Base-by-base conservation (phyloP, 2,113 vertebrate genomes). In the Brevimyrus niger region DNA sequence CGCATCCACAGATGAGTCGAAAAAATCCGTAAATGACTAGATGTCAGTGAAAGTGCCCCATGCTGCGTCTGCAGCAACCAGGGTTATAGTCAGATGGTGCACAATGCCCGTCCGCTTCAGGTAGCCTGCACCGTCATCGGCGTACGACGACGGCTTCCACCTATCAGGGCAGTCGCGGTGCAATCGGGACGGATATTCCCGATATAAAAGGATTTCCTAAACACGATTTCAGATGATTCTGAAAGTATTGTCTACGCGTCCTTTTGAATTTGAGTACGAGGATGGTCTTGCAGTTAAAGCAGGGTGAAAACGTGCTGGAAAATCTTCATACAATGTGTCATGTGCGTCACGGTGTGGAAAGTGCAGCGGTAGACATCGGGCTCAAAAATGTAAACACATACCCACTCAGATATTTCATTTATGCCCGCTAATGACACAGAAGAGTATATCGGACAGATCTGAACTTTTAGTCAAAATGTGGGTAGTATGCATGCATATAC, bases 1-100 rank as follows among this genome's bases (percentile, higher is more conserved):
- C 38, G 27, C 58, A 93, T 93, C 93, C 92, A 92, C 94, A 96
- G 95, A 97, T 96, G 94, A 97, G 89, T 90, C 90, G 76, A 7
- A 23, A 23, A 89, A 87, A 92, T 90, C 10, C 69, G 53, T n/a
- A 90, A 87, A 94, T 95, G 95, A 96, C 91, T 94, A 92, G 93
- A 90, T 89, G 80, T 88, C 87, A 89, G 91, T 94, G 92, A 92
- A 94, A 95, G 93, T 94, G 92, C 93, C 92, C 90, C 93, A 92
- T 90, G 42, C 92, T 92, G 80, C 46, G 35, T 89, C 27, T 86
- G 88, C 88, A 84, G 84, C 27, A 88, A 27, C 48, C 38, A 44
- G 21, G 38, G 42, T 38, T 65, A 38, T 9, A 44, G 55, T 55
- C 11, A 23, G 19, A n/a, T 58, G 1, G 38, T n/a, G 4, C 1